phyloP scores from a whole-genome alignment of 2,888 invertebrate genomes.

The Amitus sp. region DNA sequence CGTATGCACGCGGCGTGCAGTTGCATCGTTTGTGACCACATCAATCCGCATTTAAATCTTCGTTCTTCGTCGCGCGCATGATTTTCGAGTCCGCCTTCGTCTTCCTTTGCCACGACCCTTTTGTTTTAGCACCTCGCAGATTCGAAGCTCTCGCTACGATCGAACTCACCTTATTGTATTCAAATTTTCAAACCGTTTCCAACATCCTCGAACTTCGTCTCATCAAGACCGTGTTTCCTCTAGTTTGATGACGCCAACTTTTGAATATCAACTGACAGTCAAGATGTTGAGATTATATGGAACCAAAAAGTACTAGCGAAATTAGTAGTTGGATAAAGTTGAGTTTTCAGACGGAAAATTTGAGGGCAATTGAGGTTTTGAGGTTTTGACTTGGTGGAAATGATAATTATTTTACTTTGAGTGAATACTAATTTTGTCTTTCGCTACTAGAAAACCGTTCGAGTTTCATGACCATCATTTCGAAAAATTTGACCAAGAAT shows the following conservation, averaged over 20 bases:
- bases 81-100: conserved; percentile 24
- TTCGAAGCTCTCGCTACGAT: conserved; percentile 47
- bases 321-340: too few relatives aligned
- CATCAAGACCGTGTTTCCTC: background rate
- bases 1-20: conserved; percentile 57
- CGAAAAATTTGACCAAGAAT: too few relatives aligned
- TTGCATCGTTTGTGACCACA: conserved; percentile 64
- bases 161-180: conserved; percentile 61
- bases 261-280: too few relatives aligned
- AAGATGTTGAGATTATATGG: too few relatives aligned
- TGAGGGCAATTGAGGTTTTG: too few relatives aligned
- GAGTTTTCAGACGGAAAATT: too few relatives aligned
- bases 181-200: conserved; percentile 48
- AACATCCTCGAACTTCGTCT: background rate
- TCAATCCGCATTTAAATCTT: conserved; percentile 60
- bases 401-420: too few relatives aligned
- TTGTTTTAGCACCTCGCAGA: conserved; percentile 57
- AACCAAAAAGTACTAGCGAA: too few relatives aligned
- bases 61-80: conserved; percentile 20
- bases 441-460: too few relatives aligned
- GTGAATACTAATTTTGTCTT: too few relatives aligned
- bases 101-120: conserved; percentile 44
- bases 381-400: too few relatives aligned
- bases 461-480: too few relatives aligned
- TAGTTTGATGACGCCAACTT: background rate